Base-by-base conservation (phyloP, 2,888 invertebrate genomes). In the Drosophila macrospina region DNA sequence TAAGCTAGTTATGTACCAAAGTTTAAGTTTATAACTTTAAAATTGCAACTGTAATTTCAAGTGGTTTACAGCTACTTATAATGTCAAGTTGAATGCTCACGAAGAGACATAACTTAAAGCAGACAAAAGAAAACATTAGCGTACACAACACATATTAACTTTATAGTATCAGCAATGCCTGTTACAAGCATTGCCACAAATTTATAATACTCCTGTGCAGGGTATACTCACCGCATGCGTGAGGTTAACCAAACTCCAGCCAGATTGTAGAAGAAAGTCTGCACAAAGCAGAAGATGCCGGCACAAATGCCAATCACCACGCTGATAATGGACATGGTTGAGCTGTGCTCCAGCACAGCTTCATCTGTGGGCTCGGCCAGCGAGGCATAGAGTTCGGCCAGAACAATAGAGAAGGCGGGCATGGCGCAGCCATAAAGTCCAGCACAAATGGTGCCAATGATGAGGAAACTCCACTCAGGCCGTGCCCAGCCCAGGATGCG, bases 161-260 rank as follows among this genome's bases (percentile, higher is more conserved):
- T n/a, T n/a, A n/a, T n/a, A n/a, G n/a, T n/a, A n/a, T n/a, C n/a
- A n/a, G n/a, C n/a, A n/a, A n/a, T n/a, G n/a, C n/a, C n/a, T n/a
- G n/a, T n/a, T n/a, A n/a, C n/a, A n/a, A n/a, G n/a, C n/a, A n/a
- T n/a, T n/a, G n/a, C n/a, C n/a, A n/a, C n/a, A n/a, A n/a, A n/a
- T n/a, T n/a, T n/a, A n/a, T n/a, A n/a, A n/a, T n/a, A n/a, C n/a
- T n/a, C n/a, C n/a, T n/a, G n/a, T n/a, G n/a, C n/a, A n/a, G n/a
- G n/a, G n/a, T n/a, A n/a, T n/a, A n/a, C 71, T 10, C 10, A 91
- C 91, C 90, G 86, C 74, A 90, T 80, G 10, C 96, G 92, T 63
- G 95, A 93, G 0, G 97, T 97, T 48, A 97, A 92, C 51, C 94
- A 93, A 41, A 96, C 96, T 2, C 97, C 97, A 4, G 96, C 95